Evolutionary conservation across 2,888 invertebrate genomes (phyloP), one percentile per base, ranked within the genome.

Genomic region (Ptychoptera contaminata): DNA sequence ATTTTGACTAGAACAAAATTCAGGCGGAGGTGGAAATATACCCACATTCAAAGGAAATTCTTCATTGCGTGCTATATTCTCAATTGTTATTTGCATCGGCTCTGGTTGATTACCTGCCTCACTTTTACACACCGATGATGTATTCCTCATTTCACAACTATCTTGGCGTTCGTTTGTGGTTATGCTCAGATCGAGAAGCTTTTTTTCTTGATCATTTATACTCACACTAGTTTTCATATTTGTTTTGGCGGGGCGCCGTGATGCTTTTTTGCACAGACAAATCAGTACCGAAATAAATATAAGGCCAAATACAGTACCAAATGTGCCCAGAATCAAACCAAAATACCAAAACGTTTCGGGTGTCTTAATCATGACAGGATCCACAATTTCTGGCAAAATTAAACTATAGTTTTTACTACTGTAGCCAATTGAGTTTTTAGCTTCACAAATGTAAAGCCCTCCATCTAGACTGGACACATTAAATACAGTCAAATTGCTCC

Each of bases 131-230:
- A 62, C 60, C 5, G 65, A 56, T 51, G 74, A 79, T 34, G 77
- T 73, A 23, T 23, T 23, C 23, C 23, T 23, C 23, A 23, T 23
- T 52, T 76, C 76, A 54, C 76, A 76, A 55, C 79, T 79, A 45
- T 70, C 71, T 43, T 65, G 72, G 7, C 74, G 66, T 50, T 74
- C 74, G 29, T 74, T 74, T 7, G 79, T 79, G 11, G 79, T 79
- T 35, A 79, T 79, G 51, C 86, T 86, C 12, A 85, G 77, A 53
- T 87, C 86, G 49, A 88, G 68, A 46, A 88, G 68, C 57, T 86
- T 85, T 63, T 88, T 87, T 58, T 88, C 87, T 67, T 88, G 88
- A 56, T 88, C 88, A 40, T 82, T 85, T 58, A 85, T 85, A 59
- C 85, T 86, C 2, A 82, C 75, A 61, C 83, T 83, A 39, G 79